phyloP scores from a whole-genome alignment of 2,113 vertebrate species.

The Hippocampus guttulatus region DNA sequence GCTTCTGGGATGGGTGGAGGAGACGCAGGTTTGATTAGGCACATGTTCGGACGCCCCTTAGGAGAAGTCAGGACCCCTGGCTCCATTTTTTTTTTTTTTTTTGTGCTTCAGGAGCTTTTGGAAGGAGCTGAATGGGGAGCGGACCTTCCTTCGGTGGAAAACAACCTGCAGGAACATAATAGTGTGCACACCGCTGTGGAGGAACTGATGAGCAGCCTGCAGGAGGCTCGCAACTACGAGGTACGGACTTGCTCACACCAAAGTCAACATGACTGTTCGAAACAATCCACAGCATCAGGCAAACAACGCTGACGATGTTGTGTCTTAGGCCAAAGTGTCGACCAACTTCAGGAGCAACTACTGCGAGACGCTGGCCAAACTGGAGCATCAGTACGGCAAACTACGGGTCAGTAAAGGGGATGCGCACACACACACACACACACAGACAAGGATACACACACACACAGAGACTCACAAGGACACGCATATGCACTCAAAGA shows the following conservation, averaged over 20 bases:
- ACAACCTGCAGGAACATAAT: slow-evolving; percentile 85
- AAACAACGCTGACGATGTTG: neutral
- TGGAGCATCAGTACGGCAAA: slow-evolving; percentile 96
- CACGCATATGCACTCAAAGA: no score
- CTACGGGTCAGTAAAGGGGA: slow-evolving; percentile 79
- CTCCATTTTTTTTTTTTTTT: neutral
- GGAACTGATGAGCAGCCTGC: slow-evolving; percentile 82
- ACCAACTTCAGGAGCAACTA: slow-evolving; percentile 87
- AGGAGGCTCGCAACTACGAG: slow-evolving; percentile 87
- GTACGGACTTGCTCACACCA: slow-evolving; percentile 52
- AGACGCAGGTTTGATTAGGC: slow-evolving; percentile 80
- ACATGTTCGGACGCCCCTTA: no score
- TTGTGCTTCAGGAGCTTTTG: slow-evolving; percentile 78
- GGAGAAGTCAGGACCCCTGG: no score
- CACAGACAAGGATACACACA: neutral
- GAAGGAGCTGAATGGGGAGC: slow-evolving; percentile 91
- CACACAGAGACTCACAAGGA: neutral
- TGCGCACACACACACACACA: neutral
- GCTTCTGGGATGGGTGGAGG: slow-evolving; percentile 96
- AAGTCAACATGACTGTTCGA: neutral
- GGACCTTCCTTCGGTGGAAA: slow-evolving; percentile 87
- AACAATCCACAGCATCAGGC: neutral
- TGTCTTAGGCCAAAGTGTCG: slow-evolving; percentile 82
- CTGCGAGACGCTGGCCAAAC: slow-evolving; percentile 86
- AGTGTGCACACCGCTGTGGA: slow-evolving; percentile 83